phyloP scores from a whole-genome alignment of 2,888 invertebrate genomes.

The Tetropium fuscum region DNA sequence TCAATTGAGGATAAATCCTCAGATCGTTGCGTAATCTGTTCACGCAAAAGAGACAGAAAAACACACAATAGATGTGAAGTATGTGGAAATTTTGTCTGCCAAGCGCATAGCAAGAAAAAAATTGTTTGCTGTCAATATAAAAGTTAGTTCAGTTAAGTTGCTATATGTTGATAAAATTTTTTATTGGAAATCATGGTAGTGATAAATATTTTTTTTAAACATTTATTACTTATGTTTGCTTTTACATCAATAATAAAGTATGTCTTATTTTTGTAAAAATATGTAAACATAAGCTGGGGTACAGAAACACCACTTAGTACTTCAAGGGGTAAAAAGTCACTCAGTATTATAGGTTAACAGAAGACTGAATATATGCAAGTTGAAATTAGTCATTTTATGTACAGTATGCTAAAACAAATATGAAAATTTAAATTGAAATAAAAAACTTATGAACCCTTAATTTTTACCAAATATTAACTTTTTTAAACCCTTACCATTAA shows the following conservation, averaged over 20 bases:
- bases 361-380: too few relatives aligned
- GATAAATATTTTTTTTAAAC: not conserved
- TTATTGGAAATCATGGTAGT: not conserved
- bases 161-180: not conserved
- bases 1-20: conserved; percentile 3
- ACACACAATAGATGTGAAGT: not conserved
- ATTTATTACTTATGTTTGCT: conserved; percentile 1
- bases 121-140: not conserved
- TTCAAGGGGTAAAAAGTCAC: conserved; percentile 1
- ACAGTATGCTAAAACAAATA: too few relatives aligned
- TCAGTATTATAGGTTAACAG: too few relatives aligned
- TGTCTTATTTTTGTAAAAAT: conserved; percentile 7
- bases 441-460: too few relatives aligned
- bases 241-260: conserved; percentile 5
- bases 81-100: not conserved
- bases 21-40: conserved; percentile 1
- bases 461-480: too few relatives aligned
- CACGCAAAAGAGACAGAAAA: not conserved
- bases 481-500: too few relatives aligned
- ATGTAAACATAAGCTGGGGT: conserved; percentile 4
- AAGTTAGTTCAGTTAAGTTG: not conserved
- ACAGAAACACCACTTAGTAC: conserved; percentile 6
- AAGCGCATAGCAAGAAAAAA: conserved; percentile 1
- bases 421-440: too few relatives aligned
- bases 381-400: too few relatives aligned